These are phyloP conservation scores for Trissolcus brochymenae DNA, from an alignment of 2,888 invertebrate genomes.

Conservation along the genomic window DNA sequence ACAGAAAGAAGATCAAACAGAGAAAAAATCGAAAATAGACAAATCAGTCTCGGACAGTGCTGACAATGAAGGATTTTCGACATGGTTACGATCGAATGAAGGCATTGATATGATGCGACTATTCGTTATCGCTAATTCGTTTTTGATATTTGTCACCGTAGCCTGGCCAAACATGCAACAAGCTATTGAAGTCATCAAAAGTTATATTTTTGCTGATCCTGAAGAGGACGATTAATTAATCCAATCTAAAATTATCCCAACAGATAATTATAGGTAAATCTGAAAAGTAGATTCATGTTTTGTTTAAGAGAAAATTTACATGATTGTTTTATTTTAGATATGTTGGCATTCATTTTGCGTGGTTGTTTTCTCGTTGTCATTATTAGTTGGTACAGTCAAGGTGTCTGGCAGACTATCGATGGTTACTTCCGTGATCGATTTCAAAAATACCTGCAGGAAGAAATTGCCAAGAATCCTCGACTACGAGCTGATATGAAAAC, in stretches of 20 bases:
- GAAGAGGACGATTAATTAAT: slow-evolving; percentile 5
- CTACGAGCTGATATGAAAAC: slow-evolving; percentile 66
- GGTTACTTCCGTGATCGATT: slow-evolving; percentile 86
- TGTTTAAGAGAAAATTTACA: no score
- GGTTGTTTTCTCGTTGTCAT: slow-evolving; percentile 82
- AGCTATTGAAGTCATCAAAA: slow-evolving; percentile 77
- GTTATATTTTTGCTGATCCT: slow-evolving; percentile 70
- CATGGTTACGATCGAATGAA: slow-evolving; percentile 78
- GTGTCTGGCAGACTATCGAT: slow-evolving; percentile 85
- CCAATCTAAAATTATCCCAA: no score
- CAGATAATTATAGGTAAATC: no score
- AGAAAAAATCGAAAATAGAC: slow-evolving; percentile 48
- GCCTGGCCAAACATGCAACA: slow-evolving; percentile 85
- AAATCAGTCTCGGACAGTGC: slow-evolving; percentile 60
- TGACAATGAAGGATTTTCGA: slow-evolving; percentile 71
- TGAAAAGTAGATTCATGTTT: no score
- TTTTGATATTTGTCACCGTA: slow-evolving; percentile 84
- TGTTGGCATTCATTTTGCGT: slow-evolving; percentile 82
- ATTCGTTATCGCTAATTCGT: slow-evolving; percentile 87
- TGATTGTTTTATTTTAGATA: slow-evolving; percentile 65
- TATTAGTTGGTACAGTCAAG: slow-evolving; percentile 84
- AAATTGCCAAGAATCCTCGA: slow-evolving; percentile 72
- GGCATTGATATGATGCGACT: slow-evolving; percentile 87
- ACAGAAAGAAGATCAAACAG: slow-evolving; percentile 47
- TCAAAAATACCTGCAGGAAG: slow-evolving; percentile 79